Evolutionary conservation across 2,888 invertebrate species (phyloP).

Genomic region (Gari tellinella): DNA sequence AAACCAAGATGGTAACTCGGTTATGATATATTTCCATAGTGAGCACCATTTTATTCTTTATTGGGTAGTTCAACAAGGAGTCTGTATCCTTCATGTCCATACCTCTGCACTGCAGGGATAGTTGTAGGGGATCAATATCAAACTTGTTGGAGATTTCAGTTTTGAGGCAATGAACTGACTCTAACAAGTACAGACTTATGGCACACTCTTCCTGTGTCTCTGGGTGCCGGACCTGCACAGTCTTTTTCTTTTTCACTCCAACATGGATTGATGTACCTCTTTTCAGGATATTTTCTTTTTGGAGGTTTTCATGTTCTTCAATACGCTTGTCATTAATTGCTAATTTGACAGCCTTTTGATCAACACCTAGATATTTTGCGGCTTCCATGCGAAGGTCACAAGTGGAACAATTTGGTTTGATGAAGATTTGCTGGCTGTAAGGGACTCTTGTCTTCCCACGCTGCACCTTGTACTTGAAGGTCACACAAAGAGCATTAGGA

Average conservation of each 20-base stretch:
- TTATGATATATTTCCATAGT: constrained; percentile 18
- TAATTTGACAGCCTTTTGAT: constrained; percentile 46
- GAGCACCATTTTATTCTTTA: constrained; percentile 48
- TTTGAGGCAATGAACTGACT: constrained; percentile 34
- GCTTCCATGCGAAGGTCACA: constrained; percentile 24
- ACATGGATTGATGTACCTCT: constrained; percentile 34
- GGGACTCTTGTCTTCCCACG: background rate
- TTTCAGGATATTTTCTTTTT: constrained; percentile 10
- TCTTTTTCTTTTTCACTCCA: constrained; percentile 50
- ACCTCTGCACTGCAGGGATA: constrained; percentile 25
- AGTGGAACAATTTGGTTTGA: constrained; percentile 28
- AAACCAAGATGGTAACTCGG: constrained; percentile 22
- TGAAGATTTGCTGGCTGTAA: background rate
- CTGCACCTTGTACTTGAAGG: constrained; percentile 11
- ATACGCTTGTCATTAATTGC: constrained; percentile 31
- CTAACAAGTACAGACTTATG: constrained; percentile 43
- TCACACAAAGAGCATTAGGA: constrained; percentile 15
- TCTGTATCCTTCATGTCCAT: constrained; percentile 19
- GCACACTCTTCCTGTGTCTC: constrained; percentile 11
- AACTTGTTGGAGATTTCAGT: constrained; percentile 30
- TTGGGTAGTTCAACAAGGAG: constrained; percentile 35
- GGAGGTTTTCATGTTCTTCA: constrained; percentile 31
- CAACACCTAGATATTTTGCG: constrained; percentile 21
- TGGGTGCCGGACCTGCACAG: constrained; percentile 29
- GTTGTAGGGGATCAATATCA: constrained; percentile 19